Evolutionary conservation across 2,888 invertebrate genomes (phyloP).

Genomic region (Apocheima hispidaria): DNA sequence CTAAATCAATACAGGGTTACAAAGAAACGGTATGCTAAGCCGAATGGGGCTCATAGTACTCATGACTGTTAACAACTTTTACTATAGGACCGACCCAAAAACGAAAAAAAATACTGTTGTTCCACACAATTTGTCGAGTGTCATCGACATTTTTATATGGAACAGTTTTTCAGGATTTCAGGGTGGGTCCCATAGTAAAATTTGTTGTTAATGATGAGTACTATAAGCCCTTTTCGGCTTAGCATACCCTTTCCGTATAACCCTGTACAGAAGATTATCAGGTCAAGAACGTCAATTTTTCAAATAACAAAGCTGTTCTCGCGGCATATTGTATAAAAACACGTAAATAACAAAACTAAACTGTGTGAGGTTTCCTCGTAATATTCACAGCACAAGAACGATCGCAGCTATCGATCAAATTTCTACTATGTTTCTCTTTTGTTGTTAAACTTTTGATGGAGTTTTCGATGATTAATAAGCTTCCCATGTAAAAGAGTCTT

Average conservation of each 20-base stretch:
- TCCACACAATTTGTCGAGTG: too few species aligned
- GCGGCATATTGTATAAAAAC: conserved; percentile 1
- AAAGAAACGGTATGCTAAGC: too few species aligned
- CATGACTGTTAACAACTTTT: too few species aligned
- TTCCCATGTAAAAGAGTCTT: not conserved
- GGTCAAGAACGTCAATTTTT: conserved; percentile 52
- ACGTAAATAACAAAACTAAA: conserved; percentile 23
- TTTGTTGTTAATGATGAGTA: too few species aligned
- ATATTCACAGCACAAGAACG: conserved; percentile 8
- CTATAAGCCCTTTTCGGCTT: too few species aligned
- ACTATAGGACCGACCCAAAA: too few species aligned
- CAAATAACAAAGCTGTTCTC: conserved; percentile 32
- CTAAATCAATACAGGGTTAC: too few species aligned
- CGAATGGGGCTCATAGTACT: too few species aligned
- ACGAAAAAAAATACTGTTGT: too few species aligned
- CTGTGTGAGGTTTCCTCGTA: conserved; percentile 12
- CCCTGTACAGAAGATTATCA: conserved; percentile 16
- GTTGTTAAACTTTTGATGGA: conserved; percentile 14
- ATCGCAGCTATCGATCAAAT: conserved; percentile 13
- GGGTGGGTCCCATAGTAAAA: too few species aligned
- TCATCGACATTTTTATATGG: too few species aligned
- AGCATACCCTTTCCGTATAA: conserved; percentile 9
- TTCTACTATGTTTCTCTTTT: conserved; percentile 4
- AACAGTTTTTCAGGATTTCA: too few species aligned
- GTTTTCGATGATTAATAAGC: conserved; percentile 11